Percentiles rank a stretch among this genome's conserved stretches.
phyloP scores from a whole-genome alignment of 1,140 invertebrate species.

The Drosophila rhopaloa region DNA sequence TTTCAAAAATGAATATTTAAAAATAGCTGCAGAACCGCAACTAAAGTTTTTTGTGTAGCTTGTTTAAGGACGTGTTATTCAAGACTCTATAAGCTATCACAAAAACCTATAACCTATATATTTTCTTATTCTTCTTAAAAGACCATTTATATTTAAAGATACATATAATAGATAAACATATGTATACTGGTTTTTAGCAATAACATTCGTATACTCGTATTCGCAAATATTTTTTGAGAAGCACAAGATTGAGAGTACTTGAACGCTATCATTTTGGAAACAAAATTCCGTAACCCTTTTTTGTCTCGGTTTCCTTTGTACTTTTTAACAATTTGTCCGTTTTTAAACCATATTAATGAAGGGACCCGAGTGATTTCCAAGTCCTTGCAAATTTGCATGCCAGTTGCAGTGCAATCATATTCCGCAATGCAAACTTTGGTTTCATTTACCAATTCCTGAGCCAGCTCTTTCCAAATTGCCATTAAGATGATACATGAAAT shows the following conservation, averaged over 20 bases:
- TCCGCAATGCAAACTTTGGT: slow-evolving; percentile 18
- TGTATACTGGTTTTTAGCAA: not conserved
- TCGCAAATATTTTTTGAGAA: not conserved
- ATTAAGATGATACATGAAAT: not conserved
- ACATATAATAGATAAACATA: not conserved
- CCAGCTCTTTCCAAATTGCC: slow-evolving; percentile 11
- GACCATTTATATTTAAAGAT: no score
- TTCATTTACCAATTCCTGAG: slow-evolving; percentile 5
- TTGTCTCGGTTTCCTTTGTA: not conserved
- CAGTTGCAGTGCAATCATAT: slow-evolving; percentile 5
- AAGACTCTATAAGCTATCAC: no score
- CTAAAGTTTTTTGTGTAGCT: no score
- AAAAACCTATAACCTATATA: no score
- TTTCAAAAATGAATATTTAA: not conserved
- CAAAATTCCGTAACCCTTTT: not conserved
- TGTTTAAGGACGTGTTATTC: no score
- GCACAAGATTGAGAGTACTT: not conserved
- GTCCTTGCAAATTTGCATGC: not conserved
- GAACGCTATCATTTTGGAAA: no score
- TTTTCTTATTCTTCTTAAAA: no score
- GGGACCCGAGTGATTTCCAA: not conserved
- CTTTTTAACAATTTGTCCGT: slow-evolving; percentile 4
- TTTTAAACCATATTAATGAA: slow-evolving; percentile 6
- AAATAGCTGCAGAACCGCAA: no score
- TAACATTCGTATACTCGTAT: not conserved